These are phyloP conservation scores for Oncorhynchus keta DNA, from an alignment of 2,113 vertebrate species.

Conservation along the genomic window DNA sequence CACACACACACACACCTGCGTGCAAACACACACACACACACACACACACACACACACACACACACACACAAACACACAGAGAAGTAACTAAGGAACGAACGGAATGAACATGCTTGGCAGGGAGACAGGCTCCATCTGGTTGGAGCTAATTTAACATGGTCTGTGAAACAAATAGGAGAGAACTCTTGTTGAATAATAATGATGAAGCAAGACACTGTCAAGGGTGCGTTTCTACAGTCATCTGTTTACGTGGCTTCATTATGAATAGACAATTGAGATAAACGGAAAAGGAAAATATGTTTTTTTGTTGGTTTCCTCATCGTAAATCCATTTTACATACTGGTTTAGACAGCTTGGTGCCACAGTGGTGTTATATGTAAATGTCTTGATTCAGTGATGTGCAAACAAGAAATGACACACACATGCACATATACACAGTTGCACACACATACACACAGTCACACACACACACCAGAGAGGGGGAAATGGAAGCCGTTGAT, in stretches of 20 bases:
- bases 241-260: background rate
- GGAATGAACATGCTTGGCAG: conserved; percentile 47
- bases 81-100: background rate
- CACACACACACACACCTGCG: too few species aligned
- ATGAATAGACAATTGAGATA: background rate
- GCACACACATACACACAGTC: conserved; percentile 36
- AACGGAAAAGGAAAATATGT: too few species aligned
- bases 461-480: conserved; percentile 35
- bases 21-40: conserved; percentile 6
- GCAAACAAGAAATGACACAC: conserved; percentile 7
- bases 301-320: background rate
- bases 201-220: conserved; percentile 62
- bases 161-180: conserved; percentile 66
- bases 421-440: conserved; percentile 2
- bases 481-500: conserved; percentile 62
- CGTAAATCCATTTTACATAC: conserved; percentile 24
- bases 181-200: conserved; percentile 57
- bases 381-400: background rate
- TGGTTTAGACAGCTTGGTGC: background rate
- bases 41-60: background rate
- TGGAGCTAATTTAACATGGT: conserved; percentile 69
- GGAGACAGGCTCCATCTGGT: conserved; percentile 69
- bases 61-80: background rate
- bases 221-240: background rate
- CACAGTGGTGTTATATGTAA: background rate